Evolutionary conservation across 2,797 vertebrate species (phyloP).

Genomic region (Pelobates cultripes): DNA sequence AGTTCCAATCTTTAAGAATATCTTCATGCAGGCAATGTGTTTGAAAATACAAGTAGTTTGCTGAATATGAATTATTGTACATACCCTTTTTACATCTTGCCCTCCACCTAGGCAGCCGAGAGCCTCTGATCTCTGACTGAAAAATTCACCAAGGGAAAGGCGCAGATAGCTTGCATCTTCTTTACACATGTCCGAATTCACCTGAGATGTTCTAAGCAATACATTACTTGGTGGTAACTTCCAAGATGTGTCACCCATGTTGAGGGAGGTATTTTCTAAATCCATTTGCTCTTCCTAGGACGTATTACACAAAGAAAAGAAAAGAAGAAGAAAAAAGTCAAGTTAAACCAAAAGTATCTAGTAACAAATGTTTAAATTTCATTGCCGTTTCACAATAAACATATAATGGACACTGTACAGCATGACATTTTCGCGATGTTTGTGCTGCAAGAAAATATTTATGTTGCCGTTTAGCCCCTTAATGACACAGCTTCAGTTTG

Average conservation of each 20-base stretch:
- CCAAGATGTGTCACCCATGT: constrained; percentile 83
- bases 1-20: too few species aligned
- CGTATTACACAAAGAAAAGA: too few species aligned
- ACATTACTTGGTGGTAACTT: constrained; percentile 70
- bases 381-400: too few species aligned
- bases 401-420: too few species aligned
- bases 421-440: too few species aligned
- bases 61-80: constrained; percentile 42
- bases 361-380: too few species aligned
- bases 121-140: constrained; percentile 92
- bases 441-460: too few species aligned
- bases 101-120: constrained; percentile 86
- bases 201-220: constrained; percentile 78
- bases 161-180: constrained; percentile 86
- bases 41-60: neutral
- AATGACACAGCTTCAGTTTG: too few species aligned
- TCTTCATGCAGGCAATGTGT: neutral
- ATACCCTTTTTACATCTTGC: constrained; percentile 84
- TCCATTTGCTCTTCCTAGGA: constrained; percentile 84
- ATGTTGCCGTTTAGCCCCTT: too few species aligned
- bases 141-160: constrained; percentile 92
- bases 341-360: too few species aligned
- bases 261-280: constrained; percentile 62
- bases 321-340: too few species aligned
- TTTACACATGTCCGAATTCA: constrained; percentile 74